These are phyloP conservation scores for Suillia variegata DNA, from an alignment of 2,888 invertebrate genomes.

Conservation along the genomic window DNA sequence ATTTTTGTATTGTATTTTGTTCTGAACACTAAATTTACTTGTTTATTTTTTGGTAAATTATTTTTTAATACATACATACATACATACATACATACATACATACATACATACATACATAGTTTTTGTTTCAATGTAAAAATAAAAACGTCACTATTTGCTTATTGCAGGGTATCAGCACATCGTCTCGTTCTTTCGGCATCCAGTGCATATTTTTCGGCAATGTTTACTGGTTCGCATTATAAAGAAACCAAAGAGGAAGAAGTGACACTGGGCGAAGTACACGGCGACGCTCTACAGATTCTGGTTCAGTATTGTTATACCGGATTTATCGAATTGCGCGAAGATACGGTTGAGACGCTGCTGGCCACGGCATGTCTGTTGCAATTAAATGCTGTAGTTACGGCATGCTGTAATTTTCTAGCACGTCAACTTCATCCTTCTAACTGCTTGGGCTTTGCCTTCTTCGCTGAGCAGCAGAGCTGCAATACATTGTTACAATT, in stretches of 20 bases:
- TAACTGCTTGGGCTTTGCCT: slow-evolving; percentile 90
- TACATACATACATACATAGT: too few relatives aligned
- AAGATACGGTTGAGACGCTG: slow-evolving; percentile 89
- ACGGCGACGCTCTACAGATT: slow-evolving; percentile 82
- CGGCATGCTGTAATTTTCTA: slow-evolving; percentile 87
- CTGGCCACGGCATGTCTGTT: slow-evolving; percentile 87
- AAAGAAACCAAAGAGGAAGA: slow-evolving; percentile 83
- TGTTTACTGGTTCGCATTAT: slow-evolving; percentile 91
- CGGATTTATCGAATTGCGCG: slow-evolving; percentile 76
- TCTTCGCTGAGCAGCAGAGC: slow-evolving; percentile 92
- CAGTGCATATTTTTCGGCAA: slow-evolving; percentile 93
- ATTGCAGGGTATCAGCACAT: slow-evolving; percentile 75
- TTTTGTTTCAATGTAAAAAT: too few relatives aligned
- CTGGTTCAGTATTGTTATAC: slow-evolving; percentile 92
- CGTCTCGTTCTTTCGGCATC: slow-evolving; percentile 88
- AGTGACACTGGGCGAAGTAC: slow-evolving; percentile 82
- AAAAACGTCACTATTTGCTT: too few relatives aligned
- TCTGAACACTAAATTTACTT: too few relatives aligned
- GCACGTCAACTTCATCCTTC: slow-evolving; percentile 82
- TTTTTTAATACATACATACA: too few relatives aligned
- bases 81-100: too few relatives aligned
- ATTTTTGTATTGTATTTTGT: too few relatives aligned
- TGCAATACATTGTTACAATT: slow-evolving; percentile 79
- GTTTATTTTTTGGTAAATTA: too few relatives aligned
- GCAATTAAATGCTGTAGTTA: slow-evolving; percentile 83